A percentile compares a stretch with the other conserved stretches of the same genome.
These are phyloP conservation scores for Diadumene lineata DNA, from an alignment of 92 coral and sea anemone species.

Conservation along the genomic window DNA sequence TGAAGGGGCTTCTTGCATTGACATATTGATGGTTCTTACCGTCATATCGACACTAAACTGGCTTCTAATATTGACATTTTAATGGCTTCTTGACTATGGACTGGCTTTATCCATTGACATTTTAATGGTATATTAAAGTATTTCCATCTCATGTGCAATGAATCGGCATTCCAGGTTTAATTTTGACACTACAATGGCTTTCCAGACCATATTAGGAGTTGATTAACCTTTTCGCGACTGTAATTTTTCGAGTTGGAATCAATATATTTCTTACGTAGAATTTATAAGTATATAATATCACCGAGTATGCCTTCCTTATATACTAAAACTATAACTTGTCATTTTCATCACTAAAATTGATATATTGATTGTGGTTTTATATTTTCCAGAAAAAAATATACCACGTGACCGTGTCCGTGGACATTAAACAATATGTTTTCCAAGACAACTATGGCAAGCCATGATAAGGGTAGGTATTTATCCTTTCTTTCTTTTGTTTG, in stretches of 20 bases:
- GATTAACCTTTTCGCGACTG: too few species aligned
- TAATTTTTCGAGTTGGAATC: too few species aligned
- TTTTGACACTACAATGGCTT: slow-evolving; percentile 2
- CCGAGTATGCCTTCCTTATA: too few species aligned
- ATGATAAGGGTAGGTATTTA: slow-evolving; percentile 10
- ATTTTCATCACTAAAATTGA: too few species aligned
- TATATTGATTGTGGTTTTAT: not conserved
- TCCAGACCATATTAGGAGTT: too few species aligned
- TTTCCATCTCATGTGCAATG: not conserved
- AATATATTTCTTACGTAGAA: too few species aligned
- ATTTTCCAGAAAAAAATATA: not conserved
- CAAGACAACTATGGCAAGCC: not conserved
- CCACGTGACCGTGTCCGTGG: not conserved
- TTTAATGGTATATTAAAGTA: too few species aligned
- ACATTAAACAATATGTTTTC: not conserved
- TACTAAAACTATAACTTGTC: too few species aligned
- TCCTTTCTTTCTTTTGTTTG: too few species aligned
- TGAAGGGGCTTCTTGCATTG: not conserved
- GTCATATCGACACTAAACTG: not conserved
- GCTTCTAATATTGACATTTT: not conserved
- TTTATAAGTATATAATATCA: too few species aligned
- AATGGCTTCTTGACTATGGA: not conserved
- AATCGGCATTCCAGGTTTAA: not conserved
- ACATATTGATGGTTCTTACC: too few species aligned
- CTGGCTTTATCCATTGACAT: slow-evolving; percentile 1